Evolutionary conservation across 2,797 vertebrate species (phyloP).

Genomic region (Muraenolepis orangiensis): DNA sequence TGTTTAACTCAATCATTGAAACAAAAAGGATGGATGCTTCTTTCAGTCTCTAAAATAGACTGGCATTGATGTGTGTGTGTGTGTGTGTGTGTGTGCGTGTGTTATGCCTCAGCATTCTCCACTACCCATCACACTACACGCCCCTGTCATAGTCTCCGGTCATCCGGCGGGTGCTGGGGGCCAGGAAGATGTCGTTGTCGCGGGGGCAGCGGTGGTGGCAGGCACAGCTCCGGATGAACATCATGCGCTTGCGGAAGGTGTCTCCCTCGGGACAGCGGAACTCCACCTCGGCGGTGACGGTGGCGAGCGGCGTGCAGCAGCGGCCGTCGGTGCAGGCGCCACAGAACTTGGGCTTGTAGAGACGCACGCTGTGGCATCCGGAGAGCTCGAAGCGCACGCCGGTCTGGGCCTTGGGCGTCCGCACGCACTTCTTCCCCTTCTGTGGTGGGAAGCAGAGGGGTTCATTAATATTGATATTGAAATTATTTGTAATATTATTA

Average conservation of each 20-base stretch:
- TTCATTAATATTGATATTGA: background rate
- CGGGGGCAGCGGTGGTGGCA: conserved; percentile 76
- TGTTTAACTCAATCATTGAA: background rate
- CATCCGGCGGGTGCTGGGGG: conserved; percentile 64
- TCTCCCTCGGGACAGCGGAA: conserved; percentile 80
- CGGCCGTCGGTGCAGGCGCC: conserved; percentile 73
- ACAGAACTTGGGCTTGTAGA: conserved; percentile 76
- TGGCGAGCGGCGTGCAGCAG: conserved; percentile 75
- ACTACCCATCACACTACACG: conserved; percentile 38
- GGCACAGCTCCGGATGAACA: conserved; percentile 79
- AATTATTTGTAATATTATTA: too few relatives aligned
- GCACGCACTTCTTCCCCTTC: conserved; percentile 76
- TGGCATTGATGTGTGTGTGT: conserved; percentile 2
- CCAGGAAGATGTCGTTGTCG: conserved; percentile 76
- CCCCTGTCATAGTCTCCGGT: conserved; percentile 63
- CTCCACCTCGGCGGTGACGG: conserved; percentile 67
- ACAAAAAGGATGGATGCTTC: conserved; percentile 14
- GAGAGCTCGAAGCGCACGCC: conserved; percentile 73
- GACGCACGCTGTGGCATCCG: conserved; percentile 69
- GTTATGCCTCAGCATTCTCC: background rate
- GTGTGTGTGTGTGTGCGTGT: conserved; percentile 10
- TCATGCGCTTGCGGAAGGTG: conserved; percentile 75
- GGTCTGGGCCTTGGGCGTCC: conserved; percentile 61
- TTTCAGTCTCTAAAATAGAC: conserved; percentile 23
- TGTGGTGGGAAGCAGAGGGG: conserved; percentile 33